Conservation (phyloP, 2,113 vertebrate species). For the Tragelaphus buxtoni region DNA sequence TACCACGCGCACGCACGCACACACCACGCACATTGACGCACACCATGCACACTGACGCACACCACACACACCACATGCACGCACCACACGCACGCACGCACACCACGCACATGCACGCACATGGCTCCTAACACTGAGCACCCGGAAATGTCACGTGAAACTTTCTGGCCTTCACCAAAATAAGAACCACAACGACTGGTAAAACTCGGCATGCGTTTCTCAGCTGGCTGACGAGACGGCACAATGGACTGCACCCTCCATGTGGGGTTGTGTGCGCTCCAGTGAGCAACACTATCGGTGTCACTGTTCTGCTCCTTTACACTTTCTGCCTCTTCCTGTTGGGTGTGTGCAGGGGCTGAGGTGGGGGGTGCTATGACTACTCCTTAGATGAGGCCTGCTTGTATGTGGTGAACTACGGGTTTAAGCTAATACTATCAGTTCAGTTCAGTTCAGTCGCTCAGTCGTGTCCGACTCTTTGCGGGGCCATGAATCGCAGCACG, state of each 20-base stretch:
- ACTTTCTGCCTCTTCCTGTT: not conserved
- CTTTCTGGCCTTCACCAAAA: not conserved
- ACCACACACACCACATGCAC: fast-evolving
- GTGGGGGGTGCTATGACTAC: too few species aligned
- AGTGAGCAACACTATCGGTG: fast-evolving
- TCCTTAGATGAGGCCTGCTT: not conserved
- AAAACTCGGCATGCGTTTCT: not conserved
- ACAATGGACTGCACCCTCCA: fast-evolving
- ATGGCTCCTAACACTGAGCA: not conserved
- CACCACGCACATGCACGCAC: not conserved
- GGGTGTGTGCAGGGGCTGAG: not conserved
- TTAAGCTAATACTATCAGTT: not conserved
- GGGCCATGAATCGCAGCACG: fast-evolving
- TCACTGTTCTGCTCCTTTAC: not conserved
- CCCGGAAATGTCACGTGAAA: not conserved
- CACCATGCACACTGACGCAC: too few species aligned
- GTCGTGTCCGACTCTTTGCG: too few species aligned
- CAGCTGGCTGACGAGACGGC: not conserved
- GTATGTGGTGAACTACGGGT: not conserved
- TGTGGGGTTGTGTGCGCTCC: too few species aligned
- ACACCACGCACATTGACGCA: too few species aligned
- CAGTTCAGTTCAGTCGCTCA: too few species aligned
- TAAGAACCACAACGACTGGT: not conserved
- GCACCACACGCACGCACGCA: not conserved
- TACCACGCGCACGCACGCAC: too few species aligned